Base-by-base conservation (phyloP, 1,140 invertebrate species). In the Drosophila pruinosa region DNA sequence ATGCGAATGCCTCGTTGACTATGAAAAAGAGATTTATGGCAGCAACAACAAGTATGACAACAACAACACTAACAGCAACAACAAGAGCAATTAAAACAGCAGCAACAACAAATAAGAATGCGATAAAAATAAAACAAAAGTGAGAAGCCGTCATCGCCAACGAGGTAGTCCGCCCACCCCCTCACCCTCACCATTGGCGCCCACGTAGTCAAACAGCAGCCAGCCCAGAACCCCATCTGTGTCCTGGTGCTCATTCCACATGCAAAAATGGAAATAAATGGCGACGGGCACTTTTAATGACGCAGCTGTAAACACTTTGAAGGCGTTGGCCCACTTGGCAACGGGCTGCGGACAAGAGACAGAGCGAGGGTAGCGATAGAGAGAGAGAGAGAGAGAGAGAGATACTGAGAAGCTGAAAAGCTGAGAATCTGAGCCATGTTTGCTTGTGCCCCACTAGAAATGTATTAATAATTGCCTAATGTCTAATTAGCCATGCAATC, bases 391-490 rank as follows among this genome's bases (percentile, higher is more conserved):
- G 8, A 45, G 12, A 3, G n/a, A 6, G n/a, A 17, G 26, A 15
- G 5, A 14, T 17, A 10, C 7, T 2, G 12, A 17, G 15, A 21
- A 43, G 58, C 75, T 34, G 31, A 34, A 34, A 34, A 34, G 31
- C 31, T 34, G 10, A 34, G 10, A 34, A 75, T 69, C 71, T 79
- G 48, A 36, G 47, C 65, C 74, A 79, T 75, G 72, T 75, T 82
- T 78, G 79, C 65, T 43, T 41, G 5, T 62, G 80, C 75, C 17
- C 26, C n/a, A n/a, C 64, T 80, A 43, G n/a, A 54, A 69, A 80
- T 74, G 59, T 77, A 86, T 85, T 82, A 82, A 82, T 81, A 82
- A 82, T 81, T 82, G 69, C 76, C 73, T 70, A 81, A 81, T 85
- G 80, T 85, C 78, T 80, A 85, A 85, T 85, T 85, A 83, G 81